Percentiles rank a stretch among this genome's conserved stretches.
These are phyloP conservation scores for Lasioglossum albipes DNA, from an alignment of 1,140 invertebrate species.

Conservation along the genomic window DNA sequence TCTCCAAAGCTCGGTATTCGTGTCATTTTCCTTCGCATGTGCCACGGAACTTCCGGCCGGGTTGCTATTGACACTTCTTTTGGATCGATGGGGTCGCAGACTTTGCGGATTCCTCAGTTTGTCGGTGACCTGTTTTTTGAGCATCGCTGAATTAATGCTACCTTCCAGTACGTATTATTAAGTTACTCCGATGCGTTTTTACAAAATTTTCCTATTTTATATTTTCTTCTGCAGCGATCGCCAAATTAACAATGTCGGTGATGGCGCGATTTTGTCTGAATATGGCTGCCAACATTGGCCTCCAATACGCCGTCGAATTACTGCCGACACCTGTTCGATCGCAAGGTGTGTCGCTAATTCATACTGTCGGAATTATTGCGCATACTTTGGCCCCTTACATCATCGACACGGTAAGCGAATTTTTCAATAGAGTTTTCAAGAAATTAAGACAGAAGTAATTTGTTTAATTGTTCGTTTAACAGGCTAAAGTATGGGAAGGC, in stretches of 20 bases:
- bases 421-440: too few relatives aligned
- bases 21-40: conserved; percentile 85
- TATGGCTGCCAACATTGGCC: conserved; percentile 83
- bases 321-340: conserved; percentile 84
- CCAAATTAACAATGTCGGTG: conserved; percentile 77
- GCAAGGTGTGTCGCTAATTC: conserved; percentile 82
- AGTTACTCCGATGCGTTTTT: background rate
- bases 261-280: conserved; percentile 81
- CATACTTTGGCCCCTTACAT: conserved; percentile 86
- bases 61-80: conserved; percentile 82
- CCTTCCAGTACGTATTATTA: conserved; percentile 62
- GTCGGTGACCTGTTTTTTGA: conserved; percentile 80
- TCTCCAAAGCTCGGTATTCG: conserved; percentile 84
- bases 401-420: conserved; percentile 83
- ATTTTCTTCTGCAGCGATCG: conserved; percentile 48
- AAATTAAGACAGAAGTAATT: too few relatives aligned
- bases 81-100: conserved; percentile 84
- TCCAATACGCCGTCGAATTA: conserved; percentile 84
- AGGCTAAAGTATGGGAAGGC: conserved; percentile 82
- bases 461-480: conserved; percentile 52
- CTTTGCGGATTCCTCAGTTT: conserved; percentile 82
- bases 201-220: background rate
- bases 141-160: conserved; percentile 76
- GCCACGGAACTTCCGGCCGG: conserved; percentile 87
- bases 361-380: conserved; percentile 83